Conservation (phyloP, 1,140 invertebrate species). For the Megalonaias nervosa region DNA sequence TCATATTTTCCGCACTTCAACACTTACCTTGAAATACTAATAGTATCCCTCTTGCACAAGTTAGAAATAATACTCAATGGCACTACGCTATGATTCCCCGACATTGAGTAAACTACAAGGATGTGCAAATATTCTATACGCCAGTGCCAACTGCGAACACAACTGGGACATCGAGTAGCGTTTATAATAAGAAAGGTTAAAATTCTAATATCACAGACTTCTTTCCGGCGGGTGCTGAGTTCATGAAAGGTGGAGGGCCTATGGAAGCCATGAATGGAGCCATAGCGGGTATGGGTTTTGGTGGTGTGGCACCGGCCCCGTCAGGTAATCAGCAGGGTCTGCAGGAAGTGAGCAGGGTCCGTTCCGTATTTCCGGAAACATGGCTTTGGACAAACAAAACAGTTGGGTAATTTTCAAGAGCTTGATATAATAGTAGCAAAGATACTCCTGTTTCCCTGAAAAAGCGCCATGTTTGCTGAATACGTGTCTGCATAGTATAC, state of each 20-base stretch:
- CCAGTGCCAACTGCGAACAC: no score
- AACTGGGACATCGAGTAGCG: no score
- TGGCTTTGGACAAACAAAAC: conserved; percentile 68
- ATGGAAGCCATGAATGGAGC: neutral
- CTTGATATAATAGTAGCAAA: neutral
- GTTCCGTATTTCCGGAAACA: conserved; percentile 71
- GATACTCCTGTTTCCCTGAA: neutral
- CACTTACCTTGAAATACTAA: no score
- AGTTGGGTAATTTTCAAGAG: conserved; percentile 51
- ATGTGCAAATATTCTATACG: no score
- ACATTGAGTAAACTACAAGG: no score
- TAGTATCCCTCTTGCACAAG: no score
- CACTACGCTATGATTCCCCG: no score
- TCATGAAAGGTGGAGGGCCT: neutral
- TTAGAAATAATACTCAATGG: no score
- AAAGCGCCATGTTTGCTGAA: neutral
- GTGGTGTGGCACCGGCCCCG: neutral
- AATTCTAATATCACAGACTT: neutral
- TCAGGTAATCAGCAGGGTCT: neutral
- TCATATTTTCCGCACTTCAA: no score
- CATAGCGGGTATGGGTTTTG: neutral
- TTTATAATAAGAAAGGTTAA: no score
- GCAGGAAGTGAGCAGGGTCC: conserved; percentile 59
- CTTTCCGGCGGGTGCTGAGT: neutral
- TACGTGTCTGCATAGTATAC: neutral